These are phyloP conservation scores for Aptenodytes forsteri DNA, from an alignment of 2,113 vertebrate genomes.

Conservation along the genomic window DNA sequence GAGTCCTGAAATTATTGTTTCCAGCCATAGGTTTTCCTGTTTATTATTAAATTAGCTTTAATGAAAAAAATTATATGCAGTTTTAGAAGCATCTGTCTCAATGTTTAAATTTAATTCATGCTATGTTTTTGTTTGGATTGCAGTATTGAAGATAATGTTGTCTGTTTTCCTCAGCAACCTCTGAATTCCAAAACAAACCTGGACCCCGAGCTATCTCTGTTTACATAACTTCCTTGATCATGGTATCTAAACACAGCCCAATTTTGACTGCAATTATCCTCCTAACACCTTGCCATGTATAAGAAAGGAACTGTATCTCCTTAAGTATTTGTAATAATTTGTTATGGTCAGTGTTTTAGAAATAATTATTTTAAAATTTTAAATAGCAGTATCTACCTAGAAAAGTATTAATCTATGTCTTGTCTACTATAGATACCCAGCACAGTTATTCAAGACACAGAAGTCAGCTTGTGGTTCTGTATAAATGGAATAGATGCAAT, in stretches of 20 bases:
- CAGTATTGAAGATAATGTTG: background rate
- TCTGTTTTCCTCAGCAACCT: background rate
- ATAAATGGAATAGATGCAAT: background rate
- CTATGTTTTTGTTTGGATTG: background rate
- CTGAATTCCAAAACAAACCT: background rate
- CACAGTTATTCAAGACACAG: background rate
- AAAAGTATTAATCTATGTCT: background rate
- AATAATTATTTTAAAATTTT: background rate
- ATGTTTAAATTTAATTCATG: background rate
- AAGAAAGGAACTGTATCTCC: background rate
- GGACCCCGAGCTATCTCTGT: background rate
- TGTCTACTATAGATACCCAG: background rate
- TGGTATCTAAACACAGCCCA: background rate
- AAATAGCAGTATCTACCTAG: background rate
- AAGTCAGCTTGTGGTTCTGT: background rate
- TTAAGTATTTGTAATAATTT: background rate
- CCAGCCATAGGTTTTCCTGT: background rate
- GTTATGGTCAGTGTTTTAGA: background rate
- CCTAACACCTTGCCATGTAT: background rate
- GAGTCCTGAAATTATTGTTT: background rate
- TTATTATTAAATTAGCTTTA: background rate
- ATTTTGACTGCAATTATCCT: background rate
- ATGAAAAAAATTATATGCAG: background rate
- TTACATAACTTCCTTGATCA: background rate
- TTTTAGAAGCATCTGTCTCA: background rate